These are phyloP conservation scores for Nomada fucata DNA, from an alignment of 2,888 invertebrate species.

Conservation along the genomic window DNA sequence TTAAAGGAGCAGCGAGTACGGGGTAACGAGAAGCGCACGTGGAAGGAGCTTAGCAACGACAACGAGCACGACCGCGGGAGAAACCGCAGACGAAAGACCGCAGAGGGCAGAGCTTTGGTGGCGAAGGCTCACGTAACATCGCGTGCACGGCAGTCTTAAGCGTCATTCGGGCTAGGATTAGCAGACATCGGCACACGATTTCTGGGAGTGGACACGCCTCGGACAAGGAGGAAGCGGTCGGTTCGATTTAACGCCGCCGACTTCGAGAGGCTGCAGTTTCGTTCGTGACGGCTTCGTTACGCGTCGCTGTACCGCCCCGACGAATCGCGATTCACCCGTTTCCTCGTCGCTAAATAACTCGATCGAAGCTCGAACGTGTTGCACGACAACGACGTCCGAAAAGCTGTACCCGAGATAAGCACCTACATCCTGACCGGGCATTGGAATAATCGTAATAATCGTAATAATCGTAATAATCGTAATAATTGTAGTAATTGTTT, in stretches of 20 bases:
- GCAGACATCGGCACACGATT: constrained; percentile 44
- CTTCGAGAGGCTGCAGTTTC: not conserved
- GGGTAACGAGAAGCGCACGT: not conserved
- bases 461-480: constrained; percentile 2
- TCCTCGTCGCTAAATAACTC: not conserved
- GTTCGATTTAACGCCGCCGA: constrained; percentile 42
- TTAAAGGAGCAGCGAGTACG: constrained; percentile 7
- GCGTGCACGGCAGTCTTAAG: constrained; percentile 63
- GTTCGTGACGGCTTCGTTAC: constrained; percentile 20
- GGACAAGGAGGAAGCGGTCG: constrained; percentile 33
- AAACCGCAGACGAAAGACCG: constrained; percentile 65
- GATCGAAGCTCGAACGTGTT: not conserved
- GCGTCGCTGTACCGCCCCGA: not conserved
- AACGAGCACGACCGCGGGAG: constrained; percentile 53
- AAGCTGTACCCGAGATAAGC: constrained; percentile 1
- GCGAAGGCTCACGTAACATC: constrained; percentile 68
- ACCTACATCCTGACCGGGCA: constrained; percentile 44
- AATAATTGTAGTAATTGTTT: constrained; percentile 45
- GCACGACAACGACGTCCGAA: constrained; percentile 4
- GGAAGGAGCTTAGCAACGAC: constrained; percentile 47
- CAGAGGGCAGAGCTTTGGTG: constrained; percentile 61
- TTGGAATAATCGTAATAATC: constrained; percentile 5
- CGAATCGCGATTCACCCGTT: not conserved
- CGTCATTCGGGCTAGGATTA: constrained; percentile 29
- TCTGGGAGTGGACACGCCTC: constrained; percentile 3